Conservation (phyloP, 2,888 invertebrate species). For the Eurois occulta region DNA sequence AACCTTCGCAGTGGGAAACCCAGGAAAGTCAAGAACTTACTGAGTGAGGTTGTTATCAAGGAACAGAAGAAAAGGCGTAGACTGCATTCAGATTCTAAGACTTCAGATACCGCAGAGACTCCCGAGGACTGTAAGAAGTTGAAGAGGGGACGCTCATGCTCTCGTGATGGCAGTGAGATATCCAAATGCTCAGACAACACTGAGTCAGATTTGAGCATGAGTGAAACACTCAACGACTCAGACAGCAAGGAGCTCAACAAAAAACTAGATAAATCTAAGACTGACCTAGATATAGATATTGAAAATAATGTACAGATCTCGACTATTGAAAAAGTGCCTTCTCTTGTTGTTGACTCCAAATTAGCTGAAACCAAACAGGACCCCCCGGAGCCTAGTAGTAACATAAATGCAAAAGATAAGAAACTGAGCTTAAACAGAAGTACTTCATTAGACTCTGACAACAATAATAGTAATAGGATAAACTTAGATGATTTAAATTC, state of each 20-base stretch:
- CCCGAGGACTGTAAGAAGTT: slow-evolving; percentile 85
- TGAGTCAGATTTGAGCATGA: slow-evolving; percentile 92
- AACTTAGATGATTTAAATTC: slow-evolving; percentile 87
- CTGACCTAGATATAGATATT: slow-evolving; percentile 90
- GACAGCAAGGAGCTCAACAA: slow-evolving; percentile 88
- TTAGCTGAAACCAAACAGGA: slow-evolving; percentile 82
- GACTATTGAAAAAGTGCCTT: slow-evolving; percentile 90
- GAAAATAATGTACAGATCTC: slow-evolving; percentile 90
- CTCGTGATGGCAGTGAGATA: slow-evolving; percentile 91
- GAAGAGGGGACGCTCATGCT: slow-evolving; percentile 88
- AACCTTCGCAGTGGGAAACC: slow-evolving; percentile 92
- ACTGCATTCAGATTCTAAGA: slow-evolving; percentile 90
- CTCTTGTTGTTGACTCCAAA: slow-evolving; percentile 86
- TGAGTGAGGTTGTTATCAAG: slow-evolving; percentile 91
- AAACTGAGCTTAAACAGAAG: slow-evolving; percentile 89
- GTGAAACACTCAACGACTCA: slow-evolving; percentile 87
- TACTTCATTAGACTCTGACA: slow-evolving; percentile 89
- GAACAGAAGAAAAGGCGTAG: slow-evolving; percentile 90
- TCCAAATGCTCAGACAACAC: slow-evolving; percentile 91
- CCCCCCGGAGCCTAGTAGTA: slow-evolving; percentile 81
- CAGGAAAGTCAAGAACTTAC: slow-evolving; percentile 90
- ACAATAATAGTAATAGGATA: slow-evolving; percentile 90
- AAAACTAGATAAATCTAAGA: slow-evolving; percentile 90
- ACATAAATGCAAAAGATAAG: slow-evolving; percentile 83
- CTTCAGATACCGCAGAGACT: slow-evolving; percentile 80